Conservation (phyloP, 1,140 invertebrate genomes). For the Hyles vespertilio region DNA sequence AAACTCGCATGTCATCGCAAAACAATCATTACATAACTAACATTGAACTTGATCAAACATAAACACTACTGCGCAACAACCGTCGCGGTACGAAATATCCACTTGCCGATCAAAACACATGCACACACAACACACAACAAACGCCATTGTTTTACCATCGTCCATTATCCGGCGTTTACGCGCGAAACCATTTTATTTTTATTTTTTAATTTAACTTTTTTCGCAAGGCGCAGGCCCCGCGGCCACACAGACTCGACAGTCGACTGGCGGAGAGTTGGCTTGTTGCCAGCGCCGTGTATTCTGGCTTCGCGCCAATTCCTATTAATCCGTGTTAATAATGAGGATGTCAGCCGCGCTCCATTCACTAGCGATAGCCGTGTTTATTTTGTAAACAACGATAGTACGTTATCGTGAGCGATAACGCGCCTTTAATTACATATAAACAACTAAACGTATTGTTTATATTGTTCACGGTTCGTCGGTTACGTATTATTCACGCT, state of each 20-base stretch:
- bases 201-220: conserved; percentile 20
- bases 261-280: not conserved
- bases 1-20: conserved; percentile 12
- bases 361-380: conserved; percentile 28
- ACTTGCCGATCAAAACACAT: conserved; percentile 25
- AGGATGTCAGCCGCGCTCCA: conserved; percentile 25
- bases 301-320: conserved; percentile 25
- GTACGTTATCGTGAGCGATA: conserved; percentile 29
- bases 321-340: conserved; percentile 19
- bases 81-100: conserved; percentile 22
- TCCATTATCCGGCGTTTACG: conserved; percentile 58
- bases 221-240: conserved; percentile 13
- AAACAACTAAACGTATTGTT: conserved; percentile 4
- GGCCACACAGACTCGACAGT: too few species aligned
- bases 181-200: conserved; percentile 47
- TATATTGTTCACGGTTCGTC: conserved; percentile 10
- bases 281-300: not conserved
- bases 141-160: conserved; percentile 51
- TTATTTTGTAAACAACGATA: conserved; percentile 51
- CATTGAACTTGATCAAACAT: conserved; percentile 44
- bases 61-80: conserved; percentile 36
- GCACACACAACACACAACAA: conserved; percentile 37
- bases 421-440: conserved; percentile 15
- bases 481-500: too few species aligned
- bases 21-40: conserved; percentile 48